Evolutionary conservation across 2,113 vertebrate genomes (phyloP), one percentile per base, ranked within the genome.

Genomic region (Scolopax mira): DNA sequence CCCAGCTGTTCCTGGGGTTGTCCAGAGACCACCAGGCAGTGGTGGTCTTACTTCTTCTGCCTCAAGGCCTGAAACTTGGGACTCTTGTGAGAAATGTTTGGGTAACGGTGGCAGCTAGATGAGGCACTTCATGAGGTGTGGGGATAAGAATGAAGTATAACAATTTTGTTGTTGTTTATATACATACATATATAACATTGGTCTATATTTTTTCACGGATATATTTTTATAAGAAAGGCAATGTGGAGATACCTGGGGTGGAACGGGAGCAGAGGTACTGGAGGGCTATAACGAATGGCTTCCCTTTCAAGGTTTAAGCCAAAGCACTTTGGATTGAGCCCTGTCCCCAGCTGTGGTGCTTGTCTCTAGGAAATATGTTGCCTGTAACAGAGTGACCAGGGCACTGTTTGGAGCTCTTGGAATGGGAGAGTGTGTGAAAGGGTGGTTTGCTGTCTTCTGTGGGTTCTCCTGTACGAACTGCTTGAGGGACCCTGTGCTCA

Each of bases 191-290:
- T 44, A 1, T 37, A 35, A 35, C 9, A 35, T 14, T 37, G 2
- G 4, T 39, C 7, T 46, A 0, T 33, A 0, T 33, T 70, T 69
- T 54, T 6, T 74, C 22, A 1, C 30, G 4, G 22, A 3, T 78
- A 4, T n/a, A 4, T 78, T 64, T 44, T 82, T 14, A 1, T 13
- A 61, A 52, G 60, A 33, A 75, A 15, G n/a, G 24, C 14, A 27
- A 3, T 8, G 27, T 41, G 41, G 62, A 52, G 54, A 6, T 30
- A 12, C 9, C 22, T 17, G 55, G 21, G 72, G 72, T 7, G 14
- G 65, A 33, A 22, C 28, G 19, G 57, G 39, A 60, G 33, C 4
- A 24, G 30, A 4, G 28, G 21, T 28, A 6, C 44, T 31, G 41
- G 27, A 37, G 7, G 44, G 8, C 71, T 5, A 0, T 13, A 7